Conservation (phyloP, 2,797 vertebrate species). For the Acrocephalus scirpaceus region DNA sequence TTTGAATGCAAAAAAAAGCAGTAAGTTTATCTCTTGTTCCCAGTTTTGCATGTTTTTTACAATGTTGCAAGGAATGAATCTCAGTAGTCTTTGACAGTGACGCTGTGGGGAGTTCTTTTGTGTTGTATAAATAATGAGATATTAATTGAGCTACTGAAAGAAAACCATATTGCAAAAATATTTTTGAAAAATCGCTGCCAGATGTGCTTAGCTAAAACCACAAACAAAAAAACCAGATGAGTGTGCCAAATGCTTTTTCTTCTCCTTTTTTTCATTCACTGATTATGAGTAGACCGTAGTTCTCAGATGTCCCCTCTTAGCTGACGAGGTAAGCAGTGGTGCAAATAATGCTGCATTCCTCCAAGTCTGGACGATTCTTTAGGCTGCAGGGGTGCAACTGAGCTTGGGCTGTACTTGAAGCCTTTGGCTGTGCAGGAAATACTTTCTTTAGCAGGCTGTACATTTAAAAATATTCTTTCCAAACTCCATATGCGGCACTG, state of each 20-base stretch:
- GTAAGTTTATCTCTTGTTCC: slow-evolving; percentile 80
- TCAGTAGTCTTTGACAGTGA: neutral
- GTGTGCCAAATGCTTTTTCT: neutral
- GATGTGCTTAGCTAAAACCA: neutral
- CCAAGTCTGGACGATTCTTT: neutral
- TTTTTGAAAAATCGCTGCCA: neutral
- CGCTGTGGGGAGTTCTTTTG: neutral
- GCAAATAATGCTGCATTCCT: neutral
- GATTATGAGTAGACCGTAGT: neutral
- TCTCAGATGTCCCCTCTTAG: neutral
- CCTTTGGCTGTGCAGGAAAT: neutral
- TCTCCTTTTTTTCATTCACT: neutral
- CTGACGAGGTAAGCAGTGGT: neutral
- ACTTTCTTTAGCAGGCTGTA: neutral
- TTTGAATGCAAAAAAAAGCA: slow-evolving; percentile 97
- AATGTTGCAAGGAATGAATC: neutral
- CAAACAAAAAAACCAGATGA: neutral
- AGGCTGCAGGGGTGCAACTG: neutral
- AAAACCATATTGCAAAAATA: neutral
- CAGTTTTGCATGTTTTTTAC: neutral
- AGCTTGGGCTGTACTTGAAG: neutral
- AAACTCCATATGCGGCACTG: neutral
- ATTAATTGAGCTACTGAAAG: slow-evolving; percentile 30
- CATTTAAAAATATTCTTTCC: neutral
- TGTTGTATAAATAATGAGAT: slow-evolving; percentile 35